Percentiles rank a stretch among this genome's conserved stretches.
Evolutionary conservation across 2,113 vertebrate species (phyloP).

Genomic region (Cyprinus carpio): DNA sequence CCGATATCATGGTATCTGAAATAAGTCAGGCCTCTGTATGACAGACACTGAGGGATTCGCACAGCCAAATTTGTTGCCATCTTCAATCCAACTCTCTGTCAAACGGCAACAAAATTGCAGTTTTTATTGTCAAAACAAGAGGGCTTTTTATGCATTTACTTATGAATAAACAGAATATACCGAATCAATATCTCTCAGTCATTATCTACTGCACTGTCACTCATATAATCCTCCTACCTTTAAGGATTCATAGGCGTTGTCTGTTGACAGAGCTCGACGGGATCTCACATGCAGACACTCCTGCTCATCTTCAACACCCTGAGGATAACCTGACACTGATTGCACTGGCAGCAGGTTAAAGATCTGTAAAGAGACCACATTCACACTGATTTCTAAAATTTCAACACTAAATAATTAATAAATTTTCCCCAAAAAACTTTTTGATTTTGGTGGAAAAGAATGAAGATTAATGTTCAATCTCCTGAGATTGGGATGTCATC

Average conservation of each 20-base stretch:
- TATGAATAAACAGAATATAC: not conserved
- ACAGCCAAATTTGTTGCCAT: constrained; percentile 66
- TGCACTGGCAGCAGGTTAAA: constrained; percentile 64
- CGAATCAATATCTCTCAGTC: not conserved
- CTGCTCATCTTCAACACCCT: constrained; percentile 37
- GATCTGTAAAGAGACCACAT: constrained; percentile 58
- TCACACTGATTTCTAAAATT: not conserved
- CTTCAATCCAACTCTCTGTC: constrained; percentile 82
- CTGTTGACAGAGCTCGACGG: constrained; percentile 38
- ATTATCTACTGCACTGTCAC: not conserved
- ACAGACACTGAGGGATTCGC: constrained; percentile 67
- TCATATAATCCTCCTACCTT: constrained; percentile 57
- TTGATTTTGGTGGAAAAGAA: too few species aligned
- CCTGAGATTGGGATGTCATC: not conserved
- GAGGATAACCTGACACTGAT: constrained; percentile 9
- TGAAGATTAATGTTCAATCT: not conserved
- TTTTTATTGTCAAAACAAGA: not conserved
- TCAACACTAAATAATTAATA: too few species aligned
- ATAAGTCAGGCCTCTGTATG: constrained; percentile 34
- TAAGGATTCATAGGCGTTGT: constrained; percentile 55
- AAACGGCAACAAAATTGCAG: constrained; percentile 9
- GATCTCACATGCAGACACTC: constrained; percentile 63
- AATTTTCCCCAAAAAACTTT: too few species aligned
- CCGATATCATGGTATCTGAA: rapidly evolving
- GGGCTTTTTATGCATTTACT: not conserved